phyloP scores from a whole-genome alignment of 2,797 vertebrate genomes.

The Acipenser transmontanus region DNA sequence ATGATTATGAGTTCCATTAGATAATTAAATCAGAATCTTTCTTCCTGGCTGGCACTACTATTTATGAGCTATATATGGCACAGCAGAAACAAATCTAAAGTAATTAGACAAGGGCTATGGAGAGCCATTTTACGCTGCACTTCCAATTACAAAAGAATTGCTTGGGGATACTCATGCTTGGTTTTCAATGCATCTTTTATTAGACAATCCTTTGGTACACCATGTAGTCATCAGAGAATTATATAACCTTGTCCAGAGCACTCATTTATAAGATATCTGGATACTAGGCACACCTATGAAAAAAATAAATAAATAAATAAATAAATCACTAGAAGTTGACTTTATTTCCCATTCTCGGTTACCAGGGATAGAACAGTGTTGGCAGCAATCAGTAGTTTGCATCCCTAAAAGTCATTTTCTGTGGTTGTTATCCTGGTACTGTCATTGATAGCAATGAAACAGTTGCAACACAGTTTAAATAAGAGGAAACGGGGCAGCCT shows the following conservation, averaged over 20 bases:
- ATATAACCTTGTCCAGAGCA: constrained; percentile 34
- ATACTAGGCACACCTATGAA: constrained; percentile 30
- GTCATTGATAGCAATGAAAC: too few species aligned
- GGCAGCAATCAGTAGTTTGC: too few species aligned
- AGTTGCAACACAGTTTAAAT: too few species aligned
- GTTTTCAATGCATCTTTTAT: constrained; percentile 52
- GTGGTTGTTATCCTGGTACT: too few species aligned
- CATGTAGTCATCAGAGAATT: constrained; percentile 56
- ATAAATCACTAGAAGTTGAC: too few species aligned
- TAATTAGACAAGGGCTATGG: constrained; percentile 42
- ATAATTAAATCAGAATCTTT: constrained; percentile 50
- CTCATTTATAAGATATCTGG: constrained; percentile 51
- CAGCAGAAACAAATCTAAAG: constrained; percentile 35
- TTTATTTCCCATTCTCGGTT: too few species aligned
- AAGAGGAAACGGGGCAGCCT: too few species aligned
- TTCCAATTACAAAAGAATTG: constrained; percentile 61
- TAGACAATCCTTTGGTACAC: constrained; percentile 53
- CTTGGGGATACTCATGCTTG: constrained; percentile 49
- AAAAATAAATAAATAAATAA: not conserved
- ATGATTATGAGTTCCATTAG: not conserved
- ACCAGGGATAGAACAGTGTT: too few species aligned
- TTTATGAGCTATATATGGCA: constrained; percentile 25
- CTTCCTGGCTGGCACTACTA: constrained; percentile 29
- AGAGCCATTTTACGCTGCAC: constrained; percentile 52
- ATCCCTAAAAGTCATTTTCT: too few species aligned